phyloP scores from a whole-genome alignment of 2,888 invertebrate species.

The Drosophila diplacantha region DNA sequence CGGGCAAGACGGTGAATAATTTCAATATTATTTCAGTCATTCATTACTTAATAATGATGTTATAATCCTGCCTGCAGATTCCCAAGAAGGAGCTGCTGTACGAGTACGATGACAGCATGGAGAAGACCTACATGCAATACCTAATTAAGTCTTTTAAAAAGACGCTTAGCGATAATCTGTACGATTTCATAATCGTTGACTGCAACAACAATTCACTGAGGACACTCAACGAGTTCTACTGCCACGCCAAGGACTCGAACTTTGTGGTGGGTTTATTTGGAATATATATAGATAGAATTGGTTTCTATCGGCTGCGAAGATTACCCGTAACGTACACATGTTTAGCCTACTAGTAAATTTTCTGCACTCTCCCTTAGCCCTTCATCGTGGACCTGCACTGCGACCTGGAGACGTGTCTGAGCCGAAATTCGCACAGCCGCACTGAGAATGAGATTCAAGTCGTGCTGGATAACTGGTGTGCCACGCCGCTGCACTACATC shows the following conservation, averaged over 20 bases:
- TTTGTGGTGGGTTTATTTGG: slow-evolving; percentile 72
- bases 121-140: slow-evolving; percentile 88
- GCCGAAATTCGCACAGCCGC: slow-evolving; percentile 91
- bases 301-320: too few relatives aligned
- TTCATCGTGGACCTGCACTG: slow-evolving; percentile 93
- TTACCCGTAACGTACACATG: too few relatives aligned
- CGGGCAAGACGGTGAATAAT: slow-evolving; percentile 74
- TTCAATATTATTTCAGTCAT: not conserved
- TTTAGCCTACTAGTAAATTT: not conserved
- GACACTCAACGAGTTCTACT: slow-evolving; percentile 92
- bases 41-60: too few relatives aligned
- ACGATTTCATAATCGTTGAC: slow-evolving; percentile 95
- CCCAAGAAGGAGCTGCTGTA: slow-evolving; percentile 80
- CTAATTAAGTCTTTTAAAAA: slow-evolving; percentile 94
- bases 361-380: slow-evolving; percentile 81
- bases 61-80: slow-evolving; percentile 58
- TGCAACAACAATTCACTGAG: slow-evolving; percentile 90
- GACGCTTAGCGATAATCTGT: slow-evolving; percentile 92
- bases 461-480: slow-evolving; percentile 85
- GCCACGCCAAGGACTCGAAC: slow-evolving; percentile 83
- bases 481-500: slow-evolving; percentile 89
- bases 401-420: slow-evolving; percentile 87
- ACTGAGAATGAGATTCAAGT: slow-evolving; percentile 87
- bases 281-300: not conserved
- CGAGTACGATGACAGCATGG: slow-evolving; percentile 92